A percentile compares a stretch with the other conserved stretches of the same genome.
These are phyloP conservation scores for Crenichthys baileyi DNA, from an alignment of 2,797 vertebrate species.

Conservation along the genomic window DNA sequence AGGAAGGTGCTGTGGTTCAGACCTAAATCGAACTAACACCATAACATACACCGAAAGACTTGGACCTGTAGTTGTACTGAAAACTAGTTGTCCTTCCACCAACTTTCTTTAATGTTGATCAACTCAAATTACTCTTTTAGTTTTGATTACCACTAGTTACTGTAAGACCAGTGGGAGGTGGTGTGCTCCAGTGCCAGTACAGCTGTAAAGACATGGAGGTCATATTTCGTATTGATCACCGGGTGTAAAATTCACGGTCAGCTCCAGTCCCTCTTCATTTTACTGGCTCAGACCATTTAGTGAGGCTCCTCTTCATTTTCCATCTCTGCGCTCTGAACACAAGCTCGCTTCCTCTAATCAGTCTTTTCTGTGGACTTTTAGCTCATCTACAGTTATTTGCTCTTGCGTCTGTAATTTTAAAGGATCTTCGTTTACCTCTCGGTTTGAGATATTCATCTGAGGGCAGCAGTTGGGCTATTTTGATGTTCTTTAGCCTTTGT, in stretches of 20 bases:
- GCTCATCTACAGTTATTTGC: slow-evolving; percentile 55
- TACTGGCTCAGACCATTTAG: slow-evolving; percentile 54
- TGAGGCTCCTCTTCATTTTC: slow-evolving; percentile 50
- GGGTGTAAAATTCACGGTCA: slow-evolving; percentile 61
- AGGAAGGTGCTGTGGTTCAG: too few species aligned
- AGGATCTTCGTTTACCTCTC: slow-evolving; percentile 17
- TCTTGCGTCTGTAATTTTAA: slow-evolving; percentile 15
- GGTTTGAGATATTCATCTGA: slow-evolving; percentile 47
- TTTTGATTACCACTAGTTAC: background rate
- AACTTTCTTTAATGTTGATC: background rate
- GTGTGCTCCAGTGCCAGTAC: background rate
- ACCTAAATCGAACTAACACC: too few species aligned
- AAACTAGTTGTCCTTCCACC: background rate
- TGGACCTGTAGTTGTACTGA: too few species aligned
- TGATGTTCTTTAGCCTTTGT: slow-evolving; percentile 50
- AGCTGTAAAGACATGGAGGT: slow-evolving; percentile 32
- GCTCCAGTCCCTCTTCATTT: slow-evolving; percentile 56
- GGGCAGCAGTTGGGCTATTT: slow-evolving; percentile 40
- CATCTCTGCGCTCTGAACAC: slow-evolving; percentile 28
- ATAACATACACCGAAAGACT: too few species aligned
- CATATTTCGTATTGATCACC: slow-evolving; percentile 71
- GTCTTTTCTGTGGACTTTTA: slow-evolving; percentile 37
- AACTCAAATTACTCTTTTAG: background rate
- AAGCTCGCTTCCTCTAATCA: slow-evolving; percentile 29
- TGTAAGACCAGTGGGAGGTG: background rate